Percentiles rank a stretch among this genome's conserved stretches.
Conservation (phyloP, 2,888 invertebrate genomes). For the Embidobia sp. region DNA sequence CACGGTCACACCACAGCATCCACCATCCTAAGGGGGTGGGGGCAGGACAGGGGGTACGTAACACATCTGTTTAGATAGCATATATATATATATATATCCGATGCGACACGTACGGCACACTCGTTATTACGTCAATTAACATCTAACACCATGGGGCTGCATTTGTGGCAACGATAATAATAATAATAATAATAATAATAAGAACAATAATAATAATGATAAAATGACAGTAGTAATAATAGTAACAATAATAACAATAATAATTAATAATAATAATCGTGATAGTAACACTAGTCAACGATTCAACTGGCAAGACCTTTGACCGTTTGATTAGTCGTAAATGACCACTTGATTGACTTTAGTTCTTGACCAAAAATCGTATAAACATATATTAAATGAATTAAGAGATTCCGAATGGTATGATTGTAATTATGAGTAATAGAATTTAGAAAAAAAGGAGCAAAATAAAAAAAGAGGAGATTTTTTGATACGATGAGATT, state of each 20-base stretch:
- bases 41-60: conserved; percentile 68
- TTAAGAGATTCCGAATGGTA: not conserved
- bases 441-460: not conserved
- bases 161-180: conserved; percentile 68
- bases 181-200: conserved; percentile 42
- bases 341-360: conserved; percentile 48
- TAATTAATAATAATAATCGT: conserved; percentile 52
- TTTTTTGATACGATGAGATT: conserved; percentile 40
- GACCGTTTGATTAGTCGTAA: conserved; percentile 35
- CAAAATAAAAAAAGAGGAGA: conserved; percentile 1
- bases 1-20: conserved; percentile 81
- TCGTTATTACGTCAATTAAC: conserved; percentile 72
- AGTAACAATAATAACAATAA: conserved; percentile 44
- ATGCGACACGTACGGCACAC: conserved; percentile 67
- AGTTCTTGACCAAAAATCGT: not conserved
- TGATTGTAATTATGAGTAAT: conserved; percentile 11
- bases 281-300: conserved; percentile 64
- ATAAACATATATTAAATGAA: not conserved
- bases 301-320: conserved; percentile 32
- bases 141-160: conserved; percentile 74
- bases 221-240: conserved; percentile 59
- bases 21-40: conserved; percentile 78
- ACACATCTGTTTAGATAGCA: conserved; percentile 67
- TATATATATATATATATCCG: conserved; percentile 51
- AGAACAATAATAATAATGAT: conserved; percentile 34